phyloP scores from a whole-genome alignment of 2,113 vertebrate genomes.

The Camelus dromedarius region DNA sequence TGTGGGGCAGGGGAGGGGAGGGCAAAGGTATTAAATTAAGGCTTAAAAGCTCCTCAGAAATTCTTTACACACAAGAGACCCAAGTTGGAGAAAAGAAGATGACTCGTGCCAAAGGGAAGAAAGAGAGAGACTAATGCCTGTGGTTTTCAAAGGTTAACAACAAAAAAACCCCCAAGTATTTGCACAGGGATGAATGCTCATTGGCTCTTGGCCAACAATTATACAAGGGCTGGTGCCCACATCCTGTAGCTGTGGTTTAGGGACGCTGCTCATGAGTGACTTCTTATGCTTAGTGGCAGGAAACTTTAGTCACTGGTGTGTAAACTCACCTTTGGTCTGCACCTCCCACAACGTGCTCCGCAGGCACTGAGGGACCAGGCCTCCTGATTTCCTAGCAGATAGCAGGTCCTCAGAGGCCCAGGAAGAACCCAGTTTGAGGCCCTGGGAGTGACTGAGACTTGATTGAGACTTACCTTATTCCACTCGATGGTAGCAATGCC shows the following conservation, averaged over 20 bases:
- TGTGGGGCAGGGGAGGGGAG: conserved; percentile 57
- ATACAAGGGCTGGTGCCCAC: conserved; percentile 81
- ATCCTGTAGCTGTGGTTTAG: conserved; percentile 84
- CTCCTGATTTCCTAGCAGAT: conserved; percentile 40
- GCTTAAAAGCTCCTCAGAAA: conserved; percentile 78
- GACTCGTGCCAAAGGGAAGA: conserved; percentile 80
- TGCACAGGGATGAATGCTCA: conserved; percentile 79
- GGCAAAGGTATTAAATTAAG: conserved; percentile 79
- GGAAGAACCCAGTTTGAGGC: neutral
- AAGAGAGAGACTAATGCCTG: conserved; percentile 79
- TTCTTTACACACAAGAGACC: conserved; percentile 77
- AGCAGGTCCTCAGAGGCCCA: neutral
- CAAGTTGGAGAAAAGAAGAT: conserved; percentile 71
- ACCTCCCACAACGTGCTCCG: conserved; percentile 65
- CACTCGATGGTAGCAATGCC: neutral
- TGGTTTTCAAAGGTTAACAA: conserved; percentile 82
- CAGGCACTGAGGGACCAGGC: neutral
- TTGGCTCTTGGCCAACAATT: conserved; percentile 77
- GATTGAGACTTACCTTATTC: neutral
- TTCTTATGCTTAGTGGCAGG: conserved; percentile 81
- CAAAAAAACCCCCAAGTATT: conserved; percentile 74
- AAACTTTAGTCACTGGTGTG: conserved; percentile 80
- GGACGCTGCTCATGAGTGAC: conserved; percentile 84
- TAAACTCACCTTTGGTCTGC: conserved; percentile 79
- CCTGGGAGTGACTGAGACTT: neutral